phyloP scores from a whole-genome alignment of 2,888 invertebrate genomes.

The Ypsolopha sequella region DNA sequence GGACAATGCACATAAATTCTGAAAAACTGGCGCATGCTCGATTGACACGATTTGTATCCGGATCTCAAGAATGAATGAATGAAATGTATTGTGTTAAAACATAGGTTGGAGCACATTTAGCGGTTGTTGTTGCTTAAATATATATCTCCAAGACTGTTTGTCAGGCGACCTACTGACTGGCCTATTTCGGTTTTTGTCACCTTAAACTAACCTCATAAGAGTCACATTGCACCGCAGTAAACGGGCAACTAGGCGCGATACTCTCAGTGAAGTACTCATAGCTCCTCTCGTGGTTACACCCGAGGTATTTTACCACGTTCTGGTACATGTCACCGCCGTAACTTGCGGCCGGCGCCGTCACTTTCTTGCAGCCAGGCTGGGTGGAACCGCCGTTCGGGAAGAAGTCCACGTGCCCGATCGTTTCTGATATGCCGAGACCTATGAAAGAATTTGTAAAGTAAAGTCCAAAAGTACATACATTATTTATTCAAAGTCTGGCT shows the following conservation, averaged over 20 bases:
- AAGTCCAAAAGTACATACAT: too few relatives aligned
- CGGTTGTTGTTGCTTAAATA: too few relatives aligned
- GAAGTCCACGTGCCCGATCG: constrained; percentile 91
- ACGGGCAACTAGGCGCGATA: constrained; percentile 82
- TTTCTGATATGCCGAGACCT: constrained; percentile 84
- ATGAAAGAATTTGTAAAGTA: too few relatives aligned
- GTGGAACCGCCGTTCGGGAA: constrained; percentile 90
- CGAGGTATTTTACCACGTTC: constrained; percentile 75
- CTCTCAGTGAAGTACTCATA: constrained; percentile 88
- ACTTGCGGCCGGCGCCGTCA: constrained; percentile 17
- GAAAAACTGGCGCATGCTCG: too few relatives aligned
- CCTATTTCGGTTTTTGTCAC: not conserved
- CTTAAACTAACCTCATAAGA: constrained; percentile 78
- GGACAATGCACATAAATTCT: too few relatives aligned
- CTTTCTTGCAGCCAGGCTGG: constrained; percentile 64
- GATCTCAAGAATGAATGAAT: too few relatives aligned
- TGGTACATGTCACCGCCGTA: constrained; percentile 35
- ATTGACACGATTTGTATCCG: not conserved
- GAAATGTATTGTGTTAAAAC: too few relatives aligned
- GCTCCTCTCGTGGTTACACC: constrained; percentile 90
- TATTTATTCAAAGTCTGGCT: too few relatives aligned
- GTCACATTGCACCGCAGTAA: constrained; percentile 81
- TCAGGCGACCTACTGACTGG: too few relatives aligned
- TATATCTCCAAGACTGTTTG: too few relatives aligned
- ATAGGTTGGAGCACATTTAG: too few relatives aligned